Conservation (phyloP, 2,797 vertebrate species). For the Anguilla obscura region DNA sequence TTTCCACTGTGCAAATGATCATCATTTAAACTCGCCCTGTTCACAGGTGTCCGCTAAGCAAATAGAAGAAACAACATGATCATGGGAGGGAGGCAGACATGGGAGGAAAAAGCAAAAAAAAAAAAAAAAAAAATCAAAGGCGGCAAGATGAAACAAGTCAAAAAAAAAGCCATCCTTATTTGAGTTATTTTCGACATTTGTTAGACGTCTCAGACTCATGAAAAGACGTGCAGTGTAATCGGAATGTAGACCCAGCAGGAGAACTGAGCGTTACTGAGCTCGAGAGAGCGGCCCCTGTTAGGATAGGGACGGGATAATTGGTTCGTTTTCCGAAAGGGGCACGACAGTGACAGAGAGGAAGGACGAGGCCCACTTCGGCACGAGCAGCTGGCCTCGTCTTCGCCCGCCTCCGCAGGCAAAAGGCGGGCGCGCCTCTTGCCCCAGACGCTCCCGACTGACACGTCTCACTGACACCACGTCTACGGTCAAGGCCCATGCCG, state of each 20-base stretch:
- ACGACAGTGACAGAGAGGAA: not conserved
- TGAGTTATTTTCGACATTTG: not conserved
- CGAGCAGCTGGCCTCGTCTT: not conserved
- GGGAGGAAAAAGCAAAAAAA: too few species aligned
- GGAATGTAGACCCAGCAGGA: not conserved
- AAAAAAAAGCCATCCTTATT: not conserved
- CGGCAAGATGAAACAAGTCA: not conserved
- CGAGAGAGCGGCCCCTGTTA: slow-evolving; percentile 10
- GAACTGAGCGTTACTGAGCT: slow-evolving; percentile 4
- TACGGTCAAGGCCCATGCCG: too few species aligned
- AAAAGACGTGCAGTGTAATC: not conserved
- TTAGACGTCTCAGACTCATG: not conserved
- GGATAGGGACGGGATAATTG: slow-evolving; percentile 27
- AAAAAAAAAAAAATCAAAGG: too few species aligned
- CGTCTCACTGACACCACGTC: slow-evolving; percentile 6
- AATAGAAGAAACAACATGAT: not conserved
- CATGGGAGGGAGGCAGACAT: not conserved
- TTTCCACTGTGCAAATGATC: not conserved
- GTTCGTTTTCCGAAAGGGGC: slow-evolving; percentile 9
- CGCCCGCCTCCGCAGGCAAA: slow-evolving; percentile 9
- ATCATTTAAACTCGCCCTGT: not conserved
- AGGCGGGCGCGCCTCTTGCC: slow-evolving; percentile 15
- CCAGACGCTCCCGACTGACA: slow-evolving; percentile 25
- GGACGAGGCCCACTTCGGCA: not conserved
- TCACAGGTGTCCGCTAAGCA: not conserved